Conservation (phyloP, 2,797 vertebrate species). For the Erpetoichthys calabaricus region DNA sequence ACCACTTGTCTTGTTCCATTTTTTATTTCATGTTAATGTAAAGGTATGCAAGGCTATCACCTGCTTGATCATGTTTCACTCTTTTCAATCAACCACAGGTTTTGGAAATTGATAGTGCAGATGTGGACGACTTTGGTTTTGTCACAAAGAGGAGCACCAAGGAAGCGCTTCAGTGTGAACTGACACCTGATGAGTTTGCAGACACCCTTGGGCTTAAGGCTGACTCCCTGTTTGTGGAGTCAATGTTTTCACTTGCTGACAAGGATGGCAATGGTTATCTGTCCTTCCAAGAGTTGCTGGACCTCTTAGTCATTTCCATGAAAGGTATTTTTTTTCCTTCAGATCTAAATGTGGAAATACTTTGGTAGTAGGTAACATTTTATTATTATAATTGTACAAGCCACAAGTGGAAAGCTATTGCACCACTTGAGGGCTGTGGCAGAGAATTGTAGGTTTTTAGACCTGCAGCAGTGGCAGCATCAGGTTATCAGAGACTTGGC, state of each 20-base stretch:
- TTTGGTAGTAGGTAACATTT: not conserved
- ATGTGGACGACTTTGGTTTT: constrained; percentile 57
- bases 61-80: constrained; percentile 2
- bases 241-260: constrained; percentile 90
- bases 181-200: constrained; percentile 76
- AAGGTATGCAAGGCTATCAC: too few relatives aligned
- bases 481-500: too few relatives aligned
- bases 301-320: constrained; percentile 83
- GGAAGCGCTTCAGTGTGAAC: constrained; percentile 75
- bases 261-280: constrained; percentile 91
- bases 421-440: too few relatives aligned
- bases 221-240: constrained; percentile 78
- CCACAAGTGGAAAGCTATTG: not conserved
- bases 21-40: too few relatives aligned
- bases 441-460: too few relatives aligned
- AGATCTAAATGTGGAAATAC: too few relatives aligned
- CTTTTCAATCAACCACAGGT: constrained; percentile 41
- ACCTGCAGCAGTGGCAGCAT: too few relatives aligned
- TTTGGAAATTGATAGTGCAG: constrained; percentile 65
- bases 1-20: too few relatives aligned
- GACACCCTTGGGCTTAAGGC: constrained; percentile 74
- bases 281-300: constrained; percentile 88
- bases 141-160: constrained; percentile 51
- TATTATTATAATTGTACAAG: not conserved
- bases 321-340: constrained; percentile 43